Evolutionary conservation across 2,113 vertebrate species (phyloP).

Genomic region (Lethenteron camtschaticum): DNA sequence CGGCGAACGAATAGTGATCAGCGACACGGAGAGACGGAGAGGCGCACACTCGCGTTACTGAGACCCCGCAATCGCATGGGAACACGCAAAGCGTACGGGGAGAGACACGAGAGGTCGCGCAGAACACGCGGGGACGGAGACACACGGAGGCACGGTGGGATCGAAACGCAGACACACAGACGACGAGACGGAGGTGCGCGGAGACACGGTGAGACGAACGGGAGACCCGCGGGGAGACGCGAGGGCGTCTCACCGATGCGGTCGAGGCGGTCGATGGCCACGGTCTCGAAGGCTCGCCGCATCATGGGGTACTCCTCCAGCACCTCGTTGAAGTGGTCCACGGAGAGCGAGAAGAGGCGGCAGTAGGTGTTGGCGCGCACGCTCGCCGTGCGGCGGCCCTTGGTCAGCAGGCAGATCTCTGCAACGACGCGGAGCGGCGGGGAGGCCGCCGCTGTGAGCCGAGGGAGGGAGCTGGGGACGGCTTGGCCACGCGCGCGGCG

Average conservation of each 20-base stretch:
- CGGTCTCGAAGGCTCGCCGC: constrained; percentile 81
- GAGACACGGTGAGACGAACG: background rate
- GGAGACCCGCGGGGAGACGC: background rate
- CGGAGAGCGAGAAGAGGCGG: constrained; percentile 71
- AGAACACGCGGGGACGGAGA: background rate
- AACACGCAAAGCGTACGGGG: background rate
- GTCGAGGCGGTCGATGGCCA: constrained; percentile 83
- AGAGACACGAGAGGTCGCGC: background rate
- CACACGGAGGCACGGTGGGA: background rate
- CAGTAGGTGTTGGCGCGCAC: constrained; percentile 84
- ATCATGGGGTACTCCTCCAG: constrained; percentile 98
- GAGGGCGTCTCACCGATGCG: constrained; percentile 44
- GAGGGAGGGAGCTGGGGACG: no score
- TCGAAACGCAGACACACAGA: background rate
- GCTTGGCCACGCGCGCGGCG: no score
- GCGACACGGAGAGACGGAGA: background rate
- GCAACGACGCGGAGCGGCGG: constrained; percentile 1
- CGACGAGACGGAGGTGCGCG: background rate
- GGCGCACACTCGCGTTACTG: background rate
- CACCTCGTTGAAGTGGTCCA: constrained; percentile 96
- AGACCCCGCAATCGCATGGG: background rate
- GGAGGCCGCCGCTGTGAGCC: no score
- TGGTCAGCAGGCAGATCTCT: constrained; percentile 90
- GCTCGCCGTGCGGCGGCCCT: constrained; percentile 68
- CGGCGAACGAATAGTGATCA: background rate